Evolutionary conservation across 2,888 invertebrate species (phyloP), one percentile per base, ranked within the genome.

Genomic region (Oscheius onirici): DNA sequence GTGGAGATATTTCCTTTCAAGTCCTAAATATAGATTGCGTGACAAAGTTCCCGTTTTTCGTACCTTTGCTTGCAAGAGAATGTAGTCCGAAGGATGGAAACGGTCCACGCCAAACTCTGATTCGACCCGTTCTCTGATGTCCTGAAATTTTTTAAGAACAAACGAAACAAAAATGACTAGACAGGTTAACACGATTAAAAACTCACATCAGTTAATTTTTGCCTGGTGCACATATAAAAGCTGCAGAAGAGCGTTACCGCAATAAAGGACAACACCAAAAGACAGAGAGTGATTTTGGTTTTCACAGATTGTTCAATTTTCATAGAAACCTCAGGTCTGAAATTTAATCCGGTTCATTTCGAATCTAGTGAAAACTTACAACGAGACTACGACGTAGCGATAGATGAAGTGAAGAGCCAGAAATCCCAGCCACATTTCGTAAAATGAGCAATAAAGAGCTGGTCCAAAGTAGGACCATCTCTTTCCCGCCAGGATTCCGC

Each of bases 361-460:
- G 3, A 34, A 34, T 34, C 34, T 26, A 24, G 17, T 10, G 13
- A 28, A 49, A 13, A 63, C 46, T 34, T 24, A 63, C 63, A 17
- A n/a, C 28, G 24, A 63, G 24, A 63, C 17, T 1, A 26, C 46
- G 3, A 63, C 34, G 49, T 63, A 63, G 2, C 63, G 63, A 46
- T 63, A 63, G 15, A 46, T n/a, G 34, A 63, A 63, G 44, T 63
- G 63, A 13, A 63, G 22, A 26, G 49, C 28, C 13, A 63, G 34
- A 20, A 63, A 63, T 5, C 24, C 28, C 24, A 63, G 49, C 63
- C 63, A 63, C 34, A 63, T 28, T 26, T 46, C 63, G 34, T 63
- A 63, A 46, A 63, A 63, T 8, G 63, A 46, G 20, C 63, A 63
- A 11, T 46, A 63, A 15, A 63, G 34, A 28, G 63, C 46, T 13